These are phyloP conservation scores for Penaeus monodon DNA, from an alignment of 2,888 invertebrate genomes.

Conservation along the genomic window DNA sequence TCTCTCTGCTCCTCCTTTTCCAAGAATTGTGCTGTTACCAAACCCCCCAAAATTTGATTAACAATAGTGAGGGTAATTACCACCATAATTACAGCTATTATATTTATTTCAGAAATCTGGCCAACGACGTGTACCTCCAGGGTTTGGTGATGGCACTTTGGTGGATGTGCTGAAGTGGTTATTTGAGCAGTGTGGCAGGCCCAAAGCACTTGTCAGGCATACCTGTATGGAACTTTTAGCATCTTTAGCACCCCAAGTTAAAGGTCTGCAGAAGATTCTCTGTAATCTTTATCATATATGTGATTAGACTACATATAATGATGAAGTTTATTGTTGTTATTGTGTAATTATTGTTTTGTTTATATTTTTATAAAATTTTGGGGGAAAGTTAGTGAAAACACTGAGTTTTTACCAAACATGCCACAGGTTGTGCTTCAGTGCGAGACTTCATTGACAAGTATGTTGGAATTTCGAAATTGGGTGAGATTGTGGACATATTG, in stretches of 20 bases:
- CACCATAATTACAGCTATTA: background rate
- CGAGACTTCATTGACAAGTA: slow-evolving; percentile 11
- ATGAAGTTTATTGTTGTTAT: too few relatives aligned
- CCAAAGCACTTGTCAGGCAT: slow-evolving; percentile 46
- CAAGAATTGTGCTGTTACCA: too few relatives aligned
- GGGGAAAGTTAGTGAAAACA: too few relatives aligned
- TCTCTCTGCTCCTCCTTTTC: too few relatives aligned
- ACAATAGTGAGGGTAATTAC: background rate
- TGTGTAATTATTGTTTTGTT: too few relatives aligned
- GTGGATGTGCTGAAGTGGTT: slow-evolving; percentile 41
- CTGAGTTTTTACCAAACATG: too few relatives aligned
- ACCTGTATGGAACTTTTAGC: slow-evolving; percentile 50
- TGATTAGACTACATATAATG: background rate
- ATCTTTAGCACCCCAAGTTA: slow-evolving; percentile 35
- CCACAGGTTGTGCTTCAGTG: too few relatives aligned
- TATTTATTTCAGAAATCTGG: slow-evolving; percentile 32
- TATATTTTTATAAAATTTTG: too few relatives aligned
- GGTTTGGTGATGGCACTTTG: slow-evolving; percentile 25
- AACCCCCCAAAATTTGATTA: too few relatives aligned
- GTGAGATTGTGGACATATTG: slow-evolving; percentile 38
- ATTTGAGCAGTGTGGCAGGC: slow-evolving; percentile 50
- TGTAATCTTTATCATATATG: slow-evolving; percentile 1
- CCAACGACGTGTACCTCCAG: slow-evolving; percentile 34
- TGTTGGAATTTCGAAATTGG: background rate
- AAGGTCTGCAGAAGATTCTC: slow-evolving; percentile 52